Conservation (phyloP, 2,888 invertebrate species). For the Leptinotarsa haldemani region DNA sequence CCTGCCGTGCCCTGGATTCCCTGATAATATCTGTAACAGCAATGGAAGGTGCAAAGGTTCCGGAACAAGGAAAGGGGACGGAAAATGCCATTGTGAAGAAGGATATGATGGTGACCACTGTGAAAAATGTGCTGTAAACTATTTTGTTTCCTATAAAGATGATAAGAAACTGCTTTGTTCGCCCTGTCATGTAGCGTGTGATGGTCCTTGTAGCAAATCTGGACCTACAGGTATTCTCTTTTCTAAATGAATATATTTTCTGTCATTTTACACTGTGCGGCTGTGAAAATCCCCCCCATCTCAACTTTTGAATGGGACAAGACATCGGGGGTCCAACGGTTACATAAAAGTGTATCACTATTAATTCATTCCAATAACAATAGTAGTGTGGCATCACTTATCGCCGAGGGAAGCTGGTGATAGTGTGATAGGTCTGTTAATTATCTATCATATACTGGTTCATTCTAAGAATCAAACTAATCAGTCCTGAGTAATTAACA, state of each 20-base stretch:
- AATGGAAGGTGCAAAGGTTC: conserved; percentile 84
- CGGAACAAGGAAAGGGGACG: conserved; percentile 93
- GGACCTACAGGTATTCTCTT: conserved; percentile 73
- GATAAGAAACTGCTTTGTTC: conserved; percentile 80
- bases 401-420: no score
- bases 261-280: not conserved
- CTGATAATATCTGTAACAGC: conserved; percentile 80
- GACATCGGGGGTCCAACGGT: no score
- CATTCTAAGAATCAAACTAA: no score
- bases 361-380: no score
- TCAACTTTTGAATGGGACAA: no score
- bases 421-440: no score
- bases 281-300: no score
- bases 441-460: no score
- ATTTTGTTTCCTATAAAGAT: conserved; percentile 81
- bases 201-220: conserved; percentile 78
- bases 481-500: no score
- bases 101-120: conserved; percentile 87
- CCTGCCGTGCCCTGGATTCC: conserved; percentile 80
- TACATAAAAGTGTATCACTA: no score
- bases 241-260: not conserved
- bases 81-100: conserved; percentile 85
- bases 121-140: conserved; percentile 79
- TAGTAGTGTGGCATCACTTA: no score
- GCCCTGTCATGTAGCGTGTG: conserved; percentile 83